Conservation (phyloP, 2,888 invertebrate species). For the Acrobasis repandana region DNA sequence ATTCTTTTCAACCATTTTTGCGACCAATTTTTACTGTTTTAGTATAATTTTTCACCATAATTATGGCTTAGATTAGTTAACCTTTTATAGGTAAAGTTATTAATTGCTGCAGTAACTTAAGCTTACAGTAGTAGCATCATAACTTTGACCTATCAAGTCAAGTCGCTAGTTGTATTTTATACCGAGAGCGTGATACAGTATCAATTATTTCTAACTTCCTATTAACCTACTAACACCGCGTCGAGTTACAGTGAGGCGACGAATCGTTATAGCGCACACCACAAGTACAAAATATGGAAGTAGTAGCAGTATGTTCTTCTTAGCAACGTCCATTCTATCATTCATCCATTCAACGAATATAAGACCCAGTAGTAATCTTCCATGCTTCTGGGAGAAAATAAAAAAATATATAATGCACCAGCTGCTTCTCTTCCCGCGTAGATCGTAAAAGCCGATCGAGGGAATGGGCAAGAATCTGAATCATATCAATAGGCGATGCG, state of each 20-base stretch:
- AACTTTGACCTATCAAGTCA: background rate
- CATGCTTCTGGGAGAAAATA: no score
- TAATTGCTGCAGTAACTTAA: background rate
- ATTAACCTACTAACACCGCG: conserved; percentile 57
- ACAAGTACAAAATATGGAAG: conserved; percentile 26
- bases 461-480: no score
- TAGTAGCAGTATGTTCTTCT: background rate
- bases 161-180: background rate
- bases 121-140: background rate
- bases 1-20: no score
- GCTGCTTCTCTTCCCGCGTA: no score
- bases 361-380: no score
- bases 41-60: no score
- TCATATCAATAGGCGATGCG: no score
- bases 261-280: conserved; percentile 53
- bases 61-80: background rate
- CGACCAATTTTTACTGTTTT: no score
- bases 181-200: background rate
- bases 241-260: conserved; percentile 59
- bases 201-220: conserved; percentile 38
- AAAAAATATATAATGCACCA: no score
- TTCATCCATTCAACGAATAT: no score
- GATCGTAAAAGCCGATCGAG: no score
- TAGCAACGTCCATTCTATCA: no score
- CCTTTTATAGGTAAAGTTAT: background rate